Evolutionary conservation across 2,797 vertebrate genomes (phyloP), one percentile per base, ranked within the genome.

Genomic region (Pipistrellus nathusii): DNA sequence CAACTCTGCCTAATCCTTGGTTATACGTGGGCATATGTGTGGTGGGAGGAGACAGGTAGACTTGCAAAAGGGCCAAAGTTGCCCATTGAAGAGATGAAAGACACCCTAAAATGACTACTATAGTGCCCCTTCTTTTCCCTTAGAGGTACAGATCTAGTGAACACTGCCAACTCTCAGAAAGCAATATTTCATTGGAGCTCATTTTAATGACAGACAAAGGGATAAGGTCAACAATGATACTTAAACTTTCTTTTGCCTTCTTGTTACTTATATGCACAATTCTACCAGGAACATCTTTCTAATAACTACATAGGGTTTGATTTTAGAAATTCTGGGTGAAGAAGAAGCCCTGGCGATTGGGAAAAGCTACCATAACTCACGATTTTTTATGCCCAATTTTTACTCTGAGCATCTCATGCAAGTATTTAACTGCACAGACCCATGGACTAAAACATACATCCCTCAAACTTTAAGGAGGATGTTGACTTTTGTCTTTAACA

Each of bases 401-500:
- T 18, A 46, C 57, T 48, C 68, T 68, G 30, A 59, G 73, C 71
- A 32, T 85, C 81, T 84, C 18, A 38, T 35, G 35, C 55, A 83
- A 55, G 59, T 5, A 23, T 72, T 73, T 88, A 85, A 81, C 53
- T 15, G 20, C 69, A 46, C 30, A 92, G 32, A 84, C 14, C 13
- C 53, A 38, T 5, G 6, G 55, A 38, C 77, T 91, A 72, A 88
- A 72, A 84, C 30, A 59, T 13, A 18, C 1, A 30, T 0, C 48
- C 41, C 13, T 9, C 73, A 57, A 21, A 51, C 8, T 87, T 17
- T 23, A 87, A 57, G 93, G 27, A 30, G 25, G 66, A 90, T 93
- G 71, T 93, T 96, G 94, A 96, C 27, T 94, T 83, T 80, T 23
- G 73, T 95, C 96, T 90, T 85, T 93, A 90, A 92, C 96, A 97